phyloP scores from a whole-genome alignment of 2,797 vertebrate species.

The Myotis planiceps region DNA sequence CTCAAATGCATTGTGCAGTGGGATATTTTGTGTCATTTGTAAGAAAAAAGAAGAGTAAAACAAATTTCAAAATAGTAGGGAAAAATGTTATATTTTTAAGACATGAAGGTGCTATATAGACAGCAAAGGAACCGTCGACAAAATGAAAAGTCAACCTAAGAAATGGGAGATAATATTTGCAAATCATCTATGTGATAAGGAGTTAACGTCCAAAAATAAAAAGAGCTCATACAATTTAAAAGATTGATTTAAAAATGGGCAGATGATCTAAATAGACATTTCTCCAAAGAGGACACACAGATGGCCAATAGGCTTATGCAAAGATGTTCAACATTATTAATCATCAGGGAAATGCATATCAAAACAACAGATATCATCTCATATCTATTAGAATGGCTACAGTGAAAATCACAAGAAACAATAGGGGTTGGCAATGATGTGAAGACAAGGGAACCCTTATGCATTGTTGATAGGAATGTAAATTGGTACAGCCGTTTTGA shows the following conservation, averaged over 20 bases:
- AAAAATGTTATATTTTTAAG: not conserved
- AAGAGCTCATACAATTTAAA: not conserved
- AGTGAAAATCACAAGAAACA: not conserved
- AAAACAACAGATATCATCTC: not conserved
- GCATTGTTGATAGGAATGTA: not conserved
- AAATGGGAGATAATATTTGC: not conserved
- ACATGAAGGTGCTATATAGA: not conserved
- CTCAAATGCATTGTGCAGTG: not conserved
- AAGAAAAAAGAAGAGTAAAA: not conserved
- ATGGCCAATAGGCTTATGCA: not conserved
- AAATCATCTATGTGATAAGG: not conserved
- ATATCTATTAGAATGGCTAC: not conserved
- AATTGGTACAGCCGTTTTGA: not conserved
- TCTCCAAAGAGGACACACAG: not conserved
- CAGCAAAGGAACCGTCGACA: not conserved
- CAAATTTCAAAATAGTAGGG: not conserved
- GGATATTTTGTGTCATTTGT: not conserved
- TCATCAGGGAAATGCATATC: not conserved
- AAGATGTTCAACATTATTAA: not conserved
- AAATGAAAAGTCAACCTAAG: not conserved
- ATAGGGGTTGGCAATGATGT: too few relatives aligned
- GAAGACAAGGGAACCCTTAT: not conserved
- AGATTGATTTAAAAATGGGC: not conserved
- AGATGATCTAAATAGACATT: not conserved
- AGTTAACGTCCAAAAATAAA: not conserved